A percentile compares a stretch with the other conserved stretches of the same genome.
Conservation (phyloP, 2,113 vertebrate species). For the Sphaerodactylus townsendi region DNA sequence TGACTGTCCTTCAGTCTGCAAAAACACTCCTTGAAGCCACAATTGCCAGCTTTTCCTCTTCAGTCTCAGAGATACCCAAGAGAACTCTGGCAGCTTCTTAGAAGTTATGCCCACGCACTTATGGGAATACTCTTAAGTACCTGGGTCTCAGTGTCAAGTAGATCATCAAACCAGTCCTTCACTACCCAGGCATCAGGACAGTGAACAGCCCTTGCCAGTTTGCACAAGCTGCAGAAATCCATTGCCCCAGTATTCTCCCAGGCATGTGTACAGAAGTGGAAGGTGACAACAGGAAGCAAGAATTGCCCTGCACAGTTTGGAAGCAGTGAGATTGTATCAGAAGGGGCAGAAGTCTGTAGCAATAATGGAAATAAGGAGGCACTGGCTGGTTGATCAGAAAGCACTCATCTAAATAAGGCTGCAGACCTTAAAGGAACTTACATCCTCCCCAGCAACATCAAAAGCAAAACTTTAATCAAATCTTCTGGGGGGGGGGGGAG, state of each 20-base stretch:
- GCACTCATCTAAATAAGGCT: not conserved
- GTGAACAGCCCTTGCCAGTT: too few species aligned
- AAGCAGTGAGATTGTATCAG: not conserved
- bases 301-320: not conserved
- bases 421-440: not conserved
- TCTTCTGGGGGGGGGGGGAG: not conserved
- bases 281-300: too few species aligned
- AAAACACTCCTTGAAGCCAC: not conserved
- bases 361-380: not conserved
- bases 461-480: slow-evolving; percentile 39
- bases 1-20: not conserved
- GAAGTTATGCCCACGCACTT: not conserved
- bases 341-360: not conserved
- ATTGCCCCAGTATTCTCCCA: not conserved
- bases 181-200: too few species aligned
- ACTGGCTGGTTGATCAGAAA: not conserved
- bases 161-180: too few species aligned
- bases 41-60: not conserved
- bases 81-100: not conserved
- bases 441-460: not conserved
- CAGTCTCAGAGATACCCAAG: not conserved
- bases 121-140: not conserved
- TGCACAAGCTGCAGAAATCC: not conserved
- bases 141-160: not conserved
- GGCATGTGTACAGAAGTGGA: not conserved